Evolutionary conservation across 2,113 vertebrate genomes (phyloP).

Genomic region (Castor canadensis): DNA sequence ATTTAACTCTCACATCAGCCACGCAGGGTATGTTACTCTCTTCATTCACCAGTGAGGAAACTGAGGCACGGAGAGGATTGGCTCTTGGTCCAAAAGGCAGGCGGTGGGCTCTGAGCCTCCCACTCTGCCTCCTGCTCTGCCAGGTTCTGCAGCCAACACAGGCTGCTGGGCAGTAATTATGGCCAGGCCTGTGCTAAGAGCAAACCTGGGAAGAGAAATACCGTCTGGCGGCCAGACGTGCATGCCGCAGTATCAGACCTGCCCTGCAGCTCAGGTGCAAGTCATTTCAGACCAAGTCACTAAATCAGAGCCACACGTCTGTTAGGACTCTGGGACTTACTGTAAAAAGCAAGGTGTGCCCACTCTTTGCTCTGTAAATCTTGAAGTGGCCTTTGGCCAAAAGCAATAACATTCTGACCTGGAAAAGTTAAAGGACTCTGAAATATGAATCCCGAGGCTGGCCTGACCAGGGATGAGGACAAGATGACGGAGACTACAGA

Average conservation of each 20-base stretch:
- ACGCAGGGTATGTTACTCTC: accelerated
- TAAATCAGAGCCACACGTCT: not conserved
- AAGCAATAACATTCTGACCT: constrained; percentile 22
- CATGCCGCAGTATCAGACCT: accelerated
- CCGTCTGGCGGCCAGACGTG: accelerated
- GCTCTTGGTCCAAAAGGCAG: not conserved
- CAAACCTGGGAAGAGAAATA: not conserved
- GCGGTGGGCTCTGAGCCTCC: accelerated
- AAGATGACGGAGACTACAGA: not conserved
- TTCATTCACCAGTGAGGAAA: not conserved
- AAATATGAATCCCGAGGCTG: not conserved
- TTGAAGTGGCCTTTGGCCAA: not conserved
- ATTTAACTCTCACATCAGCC: not conserved
- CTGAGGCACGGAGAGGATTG: not conserved
- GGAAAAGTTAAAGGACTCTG: not conserved
- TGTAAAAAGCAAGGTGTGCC: accelerated
- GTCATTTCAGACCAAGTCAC: not conserved
- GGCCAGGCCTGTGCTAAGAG: accelerated
- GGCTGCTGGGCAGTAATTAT: accelerated
- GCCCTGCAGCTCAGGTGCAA: not conserved
- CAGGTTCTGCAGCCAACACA: accelerated
- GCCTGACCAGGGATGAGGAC: not conserved
- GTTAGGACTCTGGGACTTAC: accelerated
- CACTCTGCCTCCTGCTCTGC: accelerated
- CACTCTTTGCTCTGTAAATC: not conserved